These are phyloP conservation scores for Lontra canadensis DNA, from an alignment of 2,113 vertebrate genomes.

Conservation along the genomic window DNA sequence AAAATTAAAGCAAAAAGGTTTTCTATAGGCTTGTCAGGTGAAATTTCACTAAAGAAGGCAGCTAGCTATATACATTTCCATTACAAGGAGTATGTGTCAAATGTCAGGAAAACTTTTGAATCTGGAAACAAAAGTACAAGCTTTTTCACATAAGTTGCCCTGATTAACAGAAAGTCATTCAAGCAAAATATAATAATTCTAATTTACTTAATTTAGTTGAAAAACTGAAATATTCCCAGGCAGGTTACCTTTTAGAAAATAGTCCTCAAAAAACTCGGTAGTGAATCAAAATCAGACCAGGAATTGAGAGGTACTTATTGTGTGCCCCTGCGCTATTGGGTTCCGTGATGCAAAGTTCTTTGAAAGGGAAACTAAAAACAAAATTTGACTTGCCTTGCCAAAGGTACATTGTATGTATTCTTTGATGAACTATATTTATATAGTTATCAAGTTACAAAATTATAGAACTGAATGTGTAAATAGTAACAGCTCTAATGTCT, in stretches of 20 bases:
- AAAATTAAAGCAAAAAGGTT: background rate
- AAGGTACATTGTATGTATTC: background rate
- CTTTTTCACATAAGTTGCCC: background rate
- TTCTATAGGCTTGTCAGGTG: background rate
- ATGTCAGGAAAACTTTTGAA: background rate
- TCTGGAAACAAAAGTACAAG: background rate
- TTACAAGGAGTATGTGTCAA: background rate
- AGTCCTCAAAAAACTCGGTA: background rate
- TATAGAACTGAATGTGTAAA: background rate
- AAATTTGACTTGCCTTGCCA: background rate
- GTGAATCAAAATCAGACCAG: background rate
- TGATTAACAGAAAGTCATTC: background rate
- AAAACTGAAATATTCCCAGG: background rate
- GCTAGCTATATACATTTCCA: background rate
- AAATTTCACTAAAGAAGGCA: background rate
- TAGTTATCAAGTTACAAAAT: background rate
- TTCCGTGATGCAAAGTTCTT: background rate
- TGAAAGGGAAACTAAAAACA: background rate
- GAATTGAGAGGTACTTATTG: background rate
- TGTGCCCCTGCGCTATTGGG: background rate
- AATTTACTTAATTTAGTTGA: background rate
- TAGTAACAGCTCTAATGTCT: background rate
- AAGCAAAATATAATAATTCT: background rate
- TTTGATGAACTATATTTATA: background rate
- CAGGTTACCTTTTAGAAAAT: background rate